Percentiles rank a stretch among this genome's conserved stretches.
Conservation (phyloP, 2,888 invertebrate genomes). For the Antitype chi region DNA sequence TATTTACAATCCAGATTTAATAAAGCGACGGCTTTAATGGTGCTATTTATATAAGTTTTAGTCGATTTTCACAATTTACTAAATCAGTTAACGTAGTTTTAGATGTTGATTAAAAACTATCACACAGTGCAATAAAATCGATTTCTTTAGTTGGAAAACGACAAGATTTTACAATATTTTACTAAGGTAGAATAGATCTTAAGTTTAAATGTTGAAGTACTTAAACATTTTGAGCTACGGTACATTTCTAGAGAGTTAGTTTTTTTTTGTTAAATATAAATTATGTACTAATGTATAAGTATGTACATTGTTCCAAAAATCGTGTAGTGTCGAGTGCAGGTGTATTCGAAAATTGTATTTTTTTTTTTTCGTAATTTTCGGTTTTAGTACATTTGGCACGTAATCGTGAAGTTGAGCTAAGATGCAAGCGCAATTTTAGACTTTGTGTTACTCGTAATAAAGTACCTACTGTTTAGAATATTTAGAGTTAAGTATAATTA, state of each 20-base stretch:
- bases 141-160: constrained; percentile 73
- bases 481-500: constrained; percentile 54
- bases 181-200: constrained; percentile 82
- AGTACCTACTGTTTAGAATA: constrained; percentile 54
- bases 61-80: constrained; percentile 30
- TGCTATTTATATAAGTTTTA: constrained; percentile 21
- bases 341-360: constrained; percentile 68
- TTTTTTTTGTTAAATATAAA: constrained; percentile 71
- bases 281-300: constrained; percentile 83
- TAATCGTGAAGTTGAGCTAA: constrained; percentile 81
- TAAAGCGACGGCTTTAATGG: constrained; percentile 3
- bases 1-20: constrained; percentile 46
- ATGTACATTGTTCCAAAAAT: constrained; percentile 89
- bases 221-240: constrained; percentile 87
- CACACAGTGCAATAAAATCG: constrained; percentile 60
- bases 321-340: constrained; percentile 74
- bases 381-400: constrained; percentile 82
- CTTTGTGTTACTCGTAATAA: constrained; percentile 69
- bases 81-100: constrained; percentile 18
- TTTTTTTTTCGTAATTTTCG: constrained; percentile 61
- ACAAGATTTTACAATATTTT: constrained; percentile 73
- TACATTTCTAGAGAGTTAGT: constrained; percentile 82
- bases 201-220: constrained; percentile 81
- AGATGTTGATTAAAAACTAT: constrained; percentile 50
- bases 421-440: constrained; percentile 76